These are phyloP conservation scores for Leucoraja erinaceus DNA, from an alignment of 2,113 vertebrate species.

Conservation along the genomic window DNA sequence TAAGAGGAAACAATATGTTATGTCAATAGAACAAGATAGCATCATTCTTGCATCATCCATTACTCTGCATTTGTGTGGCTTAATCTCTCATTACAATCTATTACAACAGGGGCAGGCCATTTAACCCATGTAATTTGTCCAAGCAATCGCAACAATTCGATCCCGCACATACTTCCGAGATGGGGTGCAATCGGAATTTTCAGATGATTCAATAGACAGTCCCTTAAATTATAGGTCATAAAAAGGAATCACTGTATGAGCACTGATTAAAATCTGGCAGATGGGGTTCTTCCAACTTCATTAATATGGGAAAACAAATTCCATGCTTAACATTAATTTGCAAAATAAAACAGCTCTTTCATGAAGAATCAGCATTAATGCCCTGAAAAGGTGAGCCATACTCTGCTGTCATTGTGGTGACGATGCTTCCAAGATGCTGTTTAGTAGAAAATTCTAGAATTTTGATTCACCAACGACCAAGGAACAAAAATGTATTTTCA, in stretches of 20 bases:
- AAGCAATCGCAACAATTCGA: too few relatives aligned
- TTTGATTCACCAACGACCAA: too few relatives aligned
- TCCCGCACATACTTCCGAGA: too few relatives aligned
- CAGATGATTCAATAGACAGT: not conserved
- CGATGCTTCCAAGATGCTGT: too few relatives aligned
- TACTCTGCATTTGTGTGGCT: not conserved
- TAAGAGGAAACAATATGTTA: not conserved
- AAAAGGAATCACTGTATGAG: not conserved
- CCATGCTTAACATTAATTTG: not conserved
- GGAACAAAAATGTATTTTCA: too few relatives aligned
- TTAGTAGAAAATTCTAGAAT: too few relatives aligned
- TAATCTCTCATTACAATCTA: not conserved
- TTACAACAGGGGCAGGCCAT: too few relatives aligned
- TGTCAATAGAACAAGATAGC: not conserved
- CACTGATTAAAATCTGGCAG: not conserved
- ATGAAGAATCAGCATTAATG: too few relatives aligned
- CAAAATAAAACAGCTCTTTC: too few relatives aligned
- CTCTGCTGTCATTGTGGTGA: too few relatives aligned
- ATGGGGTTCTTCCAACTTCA: not conserved
- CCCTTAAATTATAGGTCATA: not conserved
- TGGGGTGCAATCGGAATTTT: not conserved
- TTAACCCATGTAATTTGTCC: too few relatives aligned
- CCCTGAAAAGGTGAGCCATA: too few relatives aligned
- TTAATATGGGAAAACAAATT: not conserved
- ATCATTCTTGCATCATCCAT: not conserved